Evolutionary conservation across 2,888 invertebrate genomes (phyloP).

Genomic region (Helicoverpa assulta): DNA sequence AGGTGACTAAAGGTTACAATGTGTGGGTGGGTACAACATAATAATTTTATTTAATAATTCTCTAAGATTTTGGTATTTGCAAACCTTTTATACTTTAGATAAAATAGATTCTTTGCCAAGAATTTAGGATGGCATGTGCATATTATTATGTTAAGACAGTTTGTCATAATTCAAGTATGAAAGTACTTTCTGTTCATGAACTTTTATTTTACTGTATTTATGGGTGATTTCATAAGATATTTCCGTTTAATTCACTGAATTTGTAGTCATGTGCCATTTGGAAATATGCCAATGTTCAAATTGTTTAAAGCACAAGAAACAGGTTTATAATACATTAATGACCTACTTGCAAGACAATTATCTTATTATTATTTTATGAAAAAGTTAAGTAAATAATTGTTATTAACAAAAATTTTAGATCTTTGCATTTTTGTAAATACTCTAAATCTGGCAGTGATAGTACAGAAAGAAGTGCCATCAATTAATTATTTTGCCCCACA

Average conservation of each 20-base stretch:
- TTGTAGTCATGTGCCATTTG: constrained; percentile 35
- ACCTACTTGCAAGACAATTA: neutral
- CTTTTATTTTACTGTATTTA: neutral
- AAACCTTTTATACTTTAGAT: no score
- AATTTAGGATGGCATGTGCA: no score
- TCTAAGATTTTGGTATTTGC: no score
- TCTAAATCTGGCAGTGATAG: neutral
- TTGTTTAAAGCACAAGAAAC: constrained; percentile 13
- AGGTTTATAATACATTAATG: constrained; percentile 19
- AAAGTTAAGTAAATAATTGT: no score
- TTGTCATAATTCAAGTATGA: neutral
- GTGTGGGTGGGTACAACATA: no score
- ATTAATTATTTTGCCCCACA: neutral
- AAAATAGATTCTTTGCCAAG: no score
- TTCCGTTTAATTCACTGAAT: constrained; percentile 9
- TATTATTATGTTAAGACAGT: no score
- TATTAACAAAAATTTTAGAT: no score
- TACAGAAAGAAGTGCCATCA: neutral
- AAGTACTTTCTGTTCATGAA: neutral
- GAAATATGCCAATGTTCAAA: constrained; percentile 42
- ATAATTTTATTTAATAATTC: no score
- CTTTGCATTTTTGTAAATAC: neutral
- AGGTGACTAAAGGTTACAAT: constrained; percentile 29
- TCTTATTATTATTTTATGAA: neutral
- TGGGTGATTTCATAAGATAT: constrained; percentile 17